phyloP scores from a whole-genome alignment of 2,113 vertebrate species.

The Corapipo altera region DNA sequence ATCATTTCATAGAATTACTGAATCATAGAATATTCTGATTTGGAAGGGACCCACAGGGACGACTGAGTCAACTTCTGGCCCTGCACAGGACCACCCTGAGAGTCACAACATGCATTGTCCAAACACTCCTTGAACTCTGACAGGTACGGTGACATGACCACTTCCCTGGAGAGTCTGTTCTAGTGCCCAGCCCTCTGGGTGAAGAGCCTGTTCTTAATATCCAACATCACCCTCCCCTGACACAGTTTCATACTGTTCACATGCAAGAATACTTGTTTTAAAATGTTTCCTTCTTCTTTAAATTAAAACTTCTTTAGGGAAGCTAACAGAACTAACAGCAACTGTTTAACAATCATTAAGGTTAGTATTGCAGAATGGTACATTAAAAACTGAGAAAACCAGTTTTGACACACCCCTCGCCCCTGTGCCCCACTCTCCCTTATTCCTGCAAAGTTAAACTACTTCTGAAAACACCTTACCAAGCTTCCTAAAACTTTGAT shows the following conservation, averaged over 20 bases:
- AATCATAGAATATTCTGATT: not conserved
- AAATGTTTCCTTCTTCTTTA: not conserved
- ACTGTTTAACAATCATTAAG: not conserved
- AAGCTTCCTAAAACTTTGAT: constrained; percentile 89
- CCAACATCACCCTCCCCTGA: not conserved
- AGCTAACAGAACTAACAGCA: not conserved
- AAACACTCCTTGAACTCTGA: not conserved
- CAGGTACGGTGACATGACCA: not conserved
- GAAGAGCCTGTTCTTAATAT: not conserved
- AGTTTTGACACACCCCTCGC: accelerated
- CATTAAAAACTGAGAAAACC: not conserved
- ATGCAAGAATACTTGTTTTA: not conserved
- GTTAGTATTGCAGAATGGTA: not conserved
- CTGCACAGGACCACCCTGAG: not conserved
- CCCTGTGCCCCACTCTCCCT: not conserved
- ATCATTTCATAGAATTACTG: not conserved
- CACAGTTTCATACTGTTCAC: not conserved
- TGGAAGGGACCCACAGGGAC: not conserved
- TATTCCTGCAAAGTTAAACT: accelerated
- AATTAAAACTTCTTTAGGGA: not conserved
- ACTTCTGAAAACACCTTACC: constrained; percentile 69
- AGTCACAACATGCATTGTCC: not conserved
- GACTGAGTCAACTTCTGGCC: not conserved
- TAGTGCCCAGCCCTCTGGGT: not conserved
- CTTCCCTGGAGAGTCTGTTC: not conserved